phyloP scores from a whole-genome alignment of 2,888 invertebrate genomes.

The Rotaria magnacalcarata region DNA sequence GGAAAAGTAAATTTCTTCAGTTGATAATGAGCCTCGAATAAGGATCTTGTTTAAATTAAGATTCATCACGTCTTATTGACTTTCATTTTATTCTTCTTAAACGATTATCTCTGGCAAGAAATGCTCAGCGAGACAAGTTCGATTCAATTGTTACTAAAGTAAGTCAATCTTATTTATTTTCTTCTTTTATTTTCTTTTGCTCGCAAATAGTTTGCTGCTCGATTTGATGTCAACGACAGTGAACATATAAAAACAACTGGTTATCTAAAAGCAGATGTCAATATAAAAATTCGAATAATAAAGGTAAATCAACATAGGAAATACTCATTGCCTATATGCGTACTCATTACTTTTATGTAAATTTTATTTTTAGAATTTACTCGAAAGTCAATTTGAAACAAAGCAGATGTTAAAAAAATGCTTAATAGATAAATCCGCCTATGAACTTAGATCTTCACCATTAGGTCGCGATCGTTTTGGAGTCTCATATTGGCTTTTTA shows the following conservation, averaged over 20 bases:
- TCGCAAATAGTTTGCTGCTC: background rate
- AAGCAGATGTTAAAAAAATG: background rate
- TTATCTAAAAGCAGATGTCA: background rate
- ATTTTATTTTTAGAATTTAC: background rate
- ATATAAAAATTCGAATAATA: background rate
- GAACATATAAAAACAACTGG: background rate
- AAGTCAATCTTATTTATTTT: background rate
- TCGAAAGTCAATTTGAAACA: background rate
- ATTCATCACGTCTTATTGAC: background rate
- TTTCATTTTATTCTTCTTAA: constrained; percentile 14
- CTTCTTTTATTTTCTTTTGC: background rate
- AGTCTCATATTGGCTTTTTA: background rate
- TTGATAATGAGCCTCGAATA: background rate
- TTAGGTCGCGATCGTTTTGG: constrained; percentile 6
- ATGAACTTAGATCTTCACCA: background rate
- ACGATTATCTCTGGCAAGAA: background rate
- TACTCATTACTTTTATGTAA: no score
- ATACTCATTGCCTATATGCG: no score
- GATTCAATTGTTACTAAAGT: background rate
- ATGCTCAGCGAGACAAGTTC: background rate
- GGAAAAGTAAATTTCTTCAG: background rate
- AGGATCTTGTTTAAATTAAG: background rate
- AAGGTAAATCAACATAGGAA: background rate
- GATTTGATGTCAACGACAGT: background rate
- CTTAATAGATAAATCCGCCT: background rate